phyloP scores from a whole-genome alignment of 2,113 vertebrate species.

The Rhinichthys klamathensis region DNA sequence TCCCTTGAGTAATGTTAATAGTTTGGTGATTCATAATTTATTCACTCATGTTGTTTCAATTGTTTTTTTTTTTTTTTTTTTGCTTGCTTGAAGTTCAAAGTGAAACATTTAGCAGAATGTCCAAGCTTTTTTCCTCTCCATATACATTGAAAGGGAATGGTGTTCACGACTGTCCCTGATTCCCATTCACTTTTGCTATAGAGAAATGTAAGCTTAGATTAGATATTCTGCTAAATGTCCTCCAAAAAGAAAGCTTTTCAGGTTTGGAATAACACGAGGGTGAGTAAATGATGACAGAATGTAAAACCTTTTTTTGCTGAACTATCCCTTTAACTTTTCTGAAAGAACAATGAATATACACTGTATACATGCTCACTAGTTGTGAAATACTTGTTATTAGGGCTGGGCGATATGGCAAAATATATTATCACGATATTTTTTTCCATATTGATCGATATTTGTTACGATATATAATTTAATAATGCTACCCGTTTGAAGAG shows the following conservation, averaged over 20 bases:
- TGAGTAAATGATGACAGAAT: neutral
- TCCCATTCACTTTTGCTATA: too few species aligned
- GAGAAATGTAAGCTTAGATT: neutral
- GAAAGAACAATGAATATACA: neutral
- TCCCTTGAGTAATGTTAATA: neutral
- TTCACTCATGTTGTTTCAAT: neutral
- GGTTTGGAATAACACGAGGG: neutral
- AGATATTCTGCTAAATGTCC: neutral
- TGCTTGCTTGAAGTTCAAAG: too few species aligned
- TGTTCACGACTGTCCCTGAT: neutral
- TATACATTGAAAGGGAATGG: neutral
- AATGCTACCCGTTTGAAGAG: too few species aligned
- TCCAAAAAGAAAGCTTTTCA: neutral
- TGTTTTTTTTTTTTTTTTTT: fast-evolving
- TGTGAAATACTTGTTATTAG: neutral
- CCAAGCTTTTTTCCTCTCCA: neutral
- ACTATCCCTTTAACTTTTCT: neutral
- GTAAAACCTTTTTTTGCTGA: neutral
- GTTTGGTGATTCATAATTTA: neutral
- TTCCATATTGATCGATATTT: too few species aligned
- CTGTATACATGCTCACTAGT: neutral
- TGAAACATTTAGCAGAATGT: neutral
- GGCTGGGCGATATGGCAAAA: too few species aligned
- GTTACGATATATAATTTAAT: too few species aligned
- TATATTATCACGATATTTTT: too few species aligned